Conservation (phyloP, 2,888 invertebrate genomes). For the Drosophila recens region DNA sequence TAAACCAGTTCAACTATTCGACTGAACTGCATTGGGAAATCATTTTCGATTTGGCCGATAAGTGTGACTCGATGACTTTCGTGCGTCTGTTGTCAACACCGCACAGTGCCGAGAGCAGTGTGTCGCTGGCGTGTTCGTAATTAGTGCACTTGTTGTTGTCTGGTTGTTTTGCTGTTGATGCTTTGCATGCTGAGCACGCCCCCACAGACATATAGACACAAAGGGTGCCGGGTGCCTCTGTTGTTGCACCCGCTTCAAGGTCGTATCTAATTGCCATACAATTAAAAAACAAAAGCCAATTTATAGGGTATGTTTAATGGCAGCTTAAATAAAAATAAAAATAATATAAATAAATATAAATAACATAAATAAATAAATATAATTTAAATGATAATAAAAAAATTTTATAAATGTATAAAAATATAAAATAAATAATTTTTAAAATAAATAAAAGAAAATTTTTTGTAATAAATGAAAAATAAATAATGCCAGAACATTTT, state of each 20-base stretch:
- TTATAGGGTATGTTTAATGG: constrained; percentile 7
- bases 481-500: too few relatives aligned
- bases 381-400: too few relatives aligned
- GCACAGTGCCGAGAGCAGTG: not conserved
- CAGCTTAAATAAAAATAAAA: not conserved
- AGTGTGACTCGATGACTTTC: constrained; percentile 30
- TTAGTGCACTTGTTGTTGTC: constrained; percentile 28
- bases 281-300: constrained; percentile 32
- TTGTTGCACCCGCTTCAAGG: constrained; percentile 44
- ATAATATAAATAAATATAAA: not conserved
- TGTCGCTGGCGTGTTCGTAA: constrained; percentile 60
- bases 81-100: constrained; percentile 8
- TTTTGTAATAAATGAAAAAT: too few relatives aligned
- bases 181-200: constrained; percentile 46
- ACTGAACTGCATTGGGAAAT: constrained; percentile 37
- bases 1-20: constrained; percentile 46
- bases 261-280: constrained; percentile 51
- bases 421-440: too few relatives aligned
- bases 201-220: constrained; percentile 7
- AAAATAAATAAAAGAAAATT: not conserved
- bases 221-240: constrained; percentile 17
- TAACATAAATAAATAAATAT: too few relatives aligned
- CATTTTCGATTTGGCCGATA: constrained; percentile 35
- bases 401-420: too few relatives aligned
- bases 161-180: constrained; percentile 27